A percentile compares a stretch with the other conserved stretches of the same genome.
phyloP scores from a whole-genome alignment of 2,113 vertebrate species.

The Clupea harengus region DNA sequence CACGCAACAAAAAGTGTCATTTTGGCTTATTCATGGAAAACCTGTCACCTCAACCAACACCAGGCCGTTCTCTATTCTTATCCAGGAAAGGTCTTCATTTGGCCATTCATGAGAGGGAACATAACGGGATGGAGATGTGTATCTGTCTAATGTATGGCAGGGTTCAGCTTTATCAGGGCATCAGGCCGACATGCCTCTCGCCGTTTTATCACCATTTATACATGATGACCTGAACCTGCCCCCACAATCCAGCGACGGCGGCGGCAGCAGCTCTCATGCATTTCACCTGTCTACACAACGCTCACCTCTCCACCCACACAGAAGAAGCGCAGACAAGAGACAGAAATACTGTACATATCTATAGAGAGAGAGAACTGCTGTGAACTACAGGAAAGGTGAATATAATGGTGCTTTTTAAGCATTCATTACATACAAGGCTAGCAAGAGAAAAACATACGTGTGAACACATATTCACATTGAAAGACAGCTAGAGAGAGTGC shows the following conservation, averaged over 20 bases:
- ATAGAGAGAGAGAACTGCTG: slow-evolving; percentile 33
- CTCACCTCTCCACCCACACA: slow-evolving; percentile 16
- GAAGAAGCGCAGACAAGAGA: not conserved
- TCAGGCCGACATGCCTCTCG: not conserved
- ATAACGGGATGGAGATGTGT: not conserved
- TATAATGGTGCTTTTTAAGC: not conserved
- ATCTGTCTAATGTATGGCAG: not conserved
- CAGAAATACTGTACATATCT: not conserved
- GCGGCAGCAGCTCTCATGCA: not conserved
- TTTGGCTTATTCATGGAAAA: not conserved
- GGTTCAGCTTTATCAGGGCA: not conserved
- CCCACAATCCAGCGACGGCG: not conserved
- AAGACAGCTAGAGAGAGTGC: not conserved
- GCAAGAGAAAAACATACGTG: not conserved
- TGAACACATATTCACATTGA: not conserved
- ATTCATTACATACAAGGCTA: no score
- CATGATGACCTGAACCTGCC: slow-evolving; percentile 4
- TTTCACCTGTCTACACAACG: not conserved
- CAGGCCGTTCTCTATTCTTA: not conserved
- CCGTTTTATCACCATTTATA: not conserved
- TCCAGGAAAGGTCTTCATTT: not conserved
- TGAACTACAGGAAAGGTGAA: slow-evolving; percentile 28
- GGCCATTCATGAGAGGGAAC: not conserved
- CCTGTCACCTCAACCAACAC: not conserved
- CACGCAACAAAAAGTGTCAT: not conserved